These are phyloP conservation scores for Agelastica alni DNA, from an alignment of 2,888 invertebrate genomes.

Conservation along the genomic window DNA sequence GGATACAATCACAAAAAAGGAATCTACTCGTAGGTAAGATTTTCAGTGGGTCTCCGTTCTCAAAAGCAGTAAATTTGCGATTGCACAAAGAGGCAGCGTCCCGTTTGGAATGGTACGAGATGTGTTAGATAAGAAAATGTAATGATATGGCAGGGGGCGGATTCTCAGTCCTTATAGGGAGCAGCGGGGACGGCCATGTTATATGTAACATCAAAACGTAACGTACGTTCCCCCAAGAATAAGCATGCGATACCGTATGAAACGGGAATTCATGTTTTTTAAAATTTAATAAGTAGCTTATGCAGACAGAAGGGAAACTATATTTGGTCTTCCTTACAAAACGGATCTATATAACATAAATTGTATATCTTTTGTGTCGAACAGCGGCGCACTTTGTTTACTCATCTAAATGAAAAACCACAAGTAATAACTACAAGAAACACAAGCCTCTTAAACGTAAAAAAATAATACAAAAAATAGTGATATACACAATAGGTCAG, in stretches of 20 bases:
- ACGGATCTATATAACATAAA: conserved; percentile 50
- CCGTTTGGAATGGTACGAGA: conserved; percentile 2
- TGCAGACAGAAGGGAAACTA: conserved; percentile 33
- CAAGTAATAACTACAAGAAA: too few species aligned
- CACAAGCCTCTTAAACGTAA: too few species aligned
- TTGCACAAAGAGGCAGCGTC: not conserved
- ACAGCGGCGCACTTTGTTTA: not conserved
- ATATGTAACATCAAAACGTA: conserved; percentile 21
- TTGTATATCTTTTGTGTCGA: conserved; percentile 48
- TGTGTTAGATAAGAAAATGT: conserved; percentile 4
- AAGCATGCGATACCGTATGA: conserved; percentile 24
- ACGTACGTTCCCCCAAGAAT: conserved; percentile 23
- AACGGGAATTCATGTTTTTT: conserved; percentile 35
- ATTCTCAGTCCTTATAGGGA: not conserved
- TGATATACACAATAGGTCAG: too few species aligned
- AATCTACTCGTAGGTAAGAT: too few species aligned
- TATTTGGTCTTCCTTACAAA: conserved; percentile 38
- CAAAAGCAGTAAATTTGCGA: too few species aligned
- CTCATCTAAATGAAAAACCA: too few species aligned
- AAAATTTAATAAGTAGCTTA: conserved; percentile 37
- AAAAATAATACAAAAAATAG: too few species aligned
- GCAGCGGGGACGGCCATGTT: conserved; percentile 12
- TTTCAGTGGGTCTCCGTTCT: too few species aligned
- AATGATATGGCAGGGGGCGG: conserved; percentile 11
- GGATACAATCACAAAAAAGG: too few species aligned